Conservation (phyloP, 64 coral and sea anemone species). For the Stichodactyla mertensii region DNA sequence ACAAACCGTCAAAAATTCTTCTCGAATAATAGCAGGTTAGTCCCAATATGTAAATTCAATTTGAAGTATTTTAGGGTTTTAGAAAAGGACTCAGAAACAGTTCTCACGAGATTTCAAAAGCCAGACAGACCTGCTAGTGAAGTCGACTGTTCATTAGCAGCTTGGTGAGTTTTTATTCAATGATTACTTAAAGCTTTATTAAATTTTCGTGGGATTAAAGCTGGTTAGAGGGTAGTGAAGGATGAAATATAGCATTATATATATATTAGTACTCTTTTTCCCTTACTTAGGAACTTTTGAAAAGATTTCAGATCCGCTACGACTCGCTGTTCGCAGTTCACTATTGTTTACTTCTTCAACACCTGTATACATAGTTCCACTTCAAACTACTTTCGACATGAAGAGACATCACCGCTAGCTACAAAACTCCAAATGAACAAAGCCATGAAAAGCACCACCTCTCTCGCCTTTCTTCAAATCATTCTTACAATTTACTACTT, state of each 20-base stretch:
- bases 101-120: not conserved
- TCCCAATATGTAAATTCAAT: not conserved
- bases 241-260: not conserved
- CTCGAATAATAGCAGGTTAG: not conserved
- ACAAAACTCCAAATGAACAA: not conserved
- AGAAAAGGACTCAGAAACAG: too few species aligned
- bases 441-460: not conserved
- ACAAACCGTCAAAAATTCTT: not conserved
- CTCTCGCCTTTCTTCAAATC: not conserved
- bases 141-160: too few species aligned
- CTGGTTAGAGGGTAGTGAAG: not conserved
- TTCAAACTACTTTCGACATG: not conserved
- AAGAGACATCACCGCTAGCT: not conserved
- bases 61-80: not conserved
- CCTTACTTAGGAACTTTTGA: not conserved
- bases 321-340: not conserved
- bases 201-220: too few species aligned
- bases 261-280: not conserved
- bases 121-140: not conserved
- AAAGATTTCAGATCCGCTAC: not conserved
- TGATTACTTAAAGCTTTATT: too few species aligned
- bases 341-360: not conserved
- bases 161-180: too few species aligned
- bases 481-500: not conserved
- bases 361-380: not conserved